phyloP scores from a whole-genome alignment of 1,140 invertebrate species.

The Drosophila repleta region DNA sequence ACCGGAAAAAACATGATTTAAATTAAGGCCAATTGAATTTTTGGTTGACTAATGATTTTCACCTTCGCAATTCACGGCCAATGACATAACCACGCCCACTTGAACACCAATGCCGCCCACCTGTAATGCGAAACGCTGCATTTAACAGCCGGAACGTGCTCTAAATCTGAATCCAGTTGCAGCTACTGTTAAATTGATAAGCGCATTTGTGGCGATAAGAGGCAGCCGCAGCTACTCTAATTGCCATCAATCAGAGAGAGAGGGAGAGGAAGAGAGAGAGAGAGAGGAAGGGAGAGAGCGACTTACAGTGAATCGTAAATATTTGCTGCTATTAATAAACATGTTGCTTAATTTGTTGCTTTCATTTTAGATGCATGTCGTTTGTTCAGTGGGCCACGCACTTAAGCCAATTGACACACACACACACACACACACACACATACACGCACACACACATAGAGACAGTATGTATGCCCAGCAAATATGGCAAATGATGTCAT shows the following conservation, averaged over 20 bases:
- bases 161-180: conserved; percentile 10
- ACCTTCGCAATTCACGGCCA: conserved; percentile 41
- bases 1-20: background rate
- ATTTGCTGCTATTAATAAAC: conserved; percentile 43
- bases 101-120: no score
- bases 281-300: background rate
- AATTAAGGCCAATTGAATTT: conserved; percentile 34
- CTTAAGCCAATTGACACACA: conserved; percentile 52
- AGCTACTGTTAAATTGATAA: conserved; percentile 27
- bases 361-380: conserved; percentile 20
- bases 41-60: conserved; percentile 44
- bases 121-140: background rate
- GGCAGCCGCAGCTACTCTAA: conserved; percentile 34
- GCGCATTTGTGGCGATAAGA: conserved; percentile 26
- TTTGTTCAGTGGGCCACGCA: conserved; percentile 47
- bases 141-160: conserved; percentile 10
- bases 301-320: conserved; percentile 13
- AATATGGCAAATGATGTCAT: conserved; percentile 48
- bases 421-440: conserved; percentile 17
- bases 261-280: no score
- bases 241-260: conserved; percentile 12
- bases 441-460: background rate
- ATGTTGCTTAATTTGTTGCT: conserved; percentile 33
- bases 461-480: conserved; percentile 12
- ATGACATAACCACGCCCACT: conserved; percentile 15